phyloP scores from a whole-genome alignment of 2,113 vertebrate genomes.

The Oxyruncus cristatus region DNA sequence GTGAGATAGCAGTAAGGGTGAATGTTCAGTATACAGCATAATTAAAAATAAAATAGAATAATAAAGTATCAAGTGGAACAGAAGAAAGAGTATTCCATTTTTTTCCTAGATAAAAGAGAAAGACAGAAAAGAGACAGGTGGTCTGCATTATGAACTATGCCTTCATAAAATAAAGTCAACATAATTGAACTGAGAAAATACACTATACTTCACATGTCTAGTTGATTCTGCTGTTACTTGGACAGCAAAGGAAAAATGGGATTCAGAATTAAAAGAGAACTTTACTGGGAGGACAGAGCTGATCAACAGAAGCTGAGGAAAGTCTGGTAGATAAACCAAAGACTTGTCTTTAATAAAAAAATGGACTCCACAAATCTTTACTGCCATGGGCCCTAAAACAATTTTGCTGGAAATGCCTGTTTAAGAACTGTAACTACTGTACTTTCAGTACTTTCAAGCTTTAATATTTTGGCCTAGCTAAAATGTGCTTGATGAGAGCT shows the following conservation, averaged over 20 bases:
- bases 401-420: neutral
- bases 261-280: neutral
- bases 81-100: neutral
- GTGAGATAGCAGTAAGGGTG: neutral
- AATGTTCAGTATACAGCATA: neutral
- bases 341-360: neutral
- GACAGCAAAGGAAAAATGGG: neutral
- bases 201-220: neutral
- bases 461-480: neutral
- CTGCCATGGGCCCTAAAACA: neutral
- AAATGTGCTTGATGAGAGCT: neutral
- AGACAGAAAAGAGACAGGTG: neutral
- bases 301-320: neutral
- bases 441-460: neutral
- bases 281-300: neutral
- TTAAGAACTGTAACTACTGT: neutral
- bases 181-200: neutral
- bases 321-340: neutral
- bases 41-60: neutral
- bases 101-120: neutral
- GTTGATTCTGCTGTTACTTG: neutral
- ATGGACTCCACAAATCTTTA: neutral
- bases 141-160: neutral
- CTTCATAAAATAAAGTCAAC: neutral
- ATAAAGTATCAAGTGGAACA: neutral